Conservation (phyloP, 2,888 invertebrate species). For the Chromoteleia sp. region DNA sequence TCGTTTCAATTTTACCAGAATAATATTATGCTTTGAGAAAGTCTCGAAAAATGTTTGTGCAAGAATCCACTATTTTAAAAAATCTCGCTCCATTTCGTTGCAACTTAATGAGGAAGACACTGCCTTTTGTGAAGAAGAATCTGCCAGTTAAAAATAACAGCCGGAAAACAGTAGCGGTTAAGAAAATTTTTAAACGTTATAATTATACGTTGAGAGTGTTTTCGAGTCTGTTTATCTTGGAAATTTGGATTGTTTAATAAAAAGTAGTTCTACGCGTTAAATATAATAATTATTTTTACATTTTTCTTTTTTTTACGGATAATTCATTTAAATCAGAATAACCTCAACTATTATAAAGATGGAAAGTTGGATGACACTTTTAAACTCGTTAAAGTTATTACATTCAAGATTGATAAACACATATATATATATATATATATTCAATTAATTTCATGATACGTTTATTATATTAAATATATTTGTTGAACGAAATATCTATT, state of each 20-base stretch:
- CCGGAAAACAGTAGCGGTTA: constrained; percentile 22
- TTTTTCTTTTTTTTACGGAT: constrained; percentile 16
- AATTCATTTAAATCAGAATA: too few species aligned
- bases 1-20: constrained; percentile 10
- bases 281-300: background rate
- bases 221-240: background rate
- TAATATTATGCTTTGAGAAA: background rate
- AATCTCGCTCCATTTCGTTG: constrained; percentile 7
- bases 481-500: too few species aligned
- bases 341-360: too few species aligned
- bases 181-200: constrained; percentile 30
- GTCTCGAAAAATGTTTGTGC: constrained; percentile 1
- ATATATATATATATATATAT: too few species aligned
- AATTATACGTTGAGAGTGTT: constrained; percentile 9
- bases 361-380: too few species aligned
- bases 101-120: constrained; percentile 5
- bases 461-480: too few species aligned
- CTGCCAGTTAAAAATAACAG: constrained; percentile 37
- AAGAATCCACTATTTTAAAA: background rate
- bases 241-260: constrained; percentile 9
- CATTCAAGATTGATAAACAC: too few species aligned
- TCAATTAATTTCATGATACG: too few species aligned
- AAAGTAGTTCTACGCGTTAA: background rate
- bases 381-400: too few species aligned
- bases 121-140: constrained; percentile 17